Percentiles rank a stretch among this genome's conserved stretches.
phyloP scores from a whole-genome alignment of 92 coral and sea anemone genomes.

The Porites evermanni region DNA sequence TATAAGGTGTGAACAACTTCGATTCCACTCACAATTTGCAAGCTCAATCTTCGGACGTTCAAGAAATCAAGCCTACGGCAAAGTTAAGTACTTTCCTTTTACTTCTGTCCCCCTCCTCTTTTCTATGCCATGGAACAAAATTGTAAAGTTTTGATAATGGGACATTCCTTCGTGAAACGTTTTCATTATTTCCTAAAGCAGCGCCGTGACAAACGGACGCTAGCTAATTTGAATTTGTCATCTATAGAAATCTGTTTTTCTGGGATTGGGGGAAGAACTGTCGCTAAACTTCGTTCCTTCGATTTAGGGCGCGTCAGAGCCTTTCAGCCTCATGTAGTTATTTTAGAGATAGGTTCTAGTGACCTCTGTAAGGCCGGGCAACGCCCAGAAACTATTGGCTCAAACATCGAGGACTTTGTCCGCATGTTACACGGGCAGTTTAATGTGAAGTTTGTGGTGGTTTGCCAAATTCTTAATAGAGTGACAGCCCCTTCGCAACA shows the following conservation, averaged over 20 bases:
- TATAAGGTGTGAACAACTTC: too few species aligned
- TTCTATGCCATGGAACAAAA: background rate
- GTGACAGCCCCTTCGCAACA: background rate
- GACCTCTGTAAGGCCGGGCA: background rate
- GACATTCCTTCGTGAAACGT: constrained; percentile 8
- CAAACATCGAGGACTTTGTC: background rate
- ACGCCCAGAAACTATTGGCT: constrained; percentile 1
- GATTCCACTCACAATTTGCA: too few species aligned
- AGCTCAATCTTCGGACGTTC: too few species aligned
- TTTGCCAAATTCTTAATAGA: constrained; percentile 3
- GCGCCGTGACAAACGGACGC: background rate
- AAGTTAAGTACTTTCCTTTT: constrained; percentile 5
- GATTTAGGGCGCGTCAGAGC: background rate
- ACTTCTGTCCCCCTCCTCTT: background rate
- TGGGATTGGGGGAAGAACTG: background rate
- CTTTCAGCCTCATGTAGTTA: background rate
- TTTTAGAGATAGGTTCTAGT: constrained; percentile 22
- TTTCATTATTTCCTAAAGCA: background rate
- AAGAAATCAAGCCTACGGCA: background rate
- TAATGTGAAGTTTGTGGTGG: background rate
- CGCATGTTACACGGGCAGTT: background rate
- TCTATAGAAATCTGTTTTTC: too few species aligned
- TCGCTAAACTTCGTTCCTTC: background rate
- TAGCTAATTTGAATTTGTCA: background rate
- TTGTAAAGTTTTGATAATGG: background rate